These are phyloP conservation scores for Odocoileus hemionus DNA, from an alignment of 2,113 vertebrate species.

Conservation along the genomic window DNA sequence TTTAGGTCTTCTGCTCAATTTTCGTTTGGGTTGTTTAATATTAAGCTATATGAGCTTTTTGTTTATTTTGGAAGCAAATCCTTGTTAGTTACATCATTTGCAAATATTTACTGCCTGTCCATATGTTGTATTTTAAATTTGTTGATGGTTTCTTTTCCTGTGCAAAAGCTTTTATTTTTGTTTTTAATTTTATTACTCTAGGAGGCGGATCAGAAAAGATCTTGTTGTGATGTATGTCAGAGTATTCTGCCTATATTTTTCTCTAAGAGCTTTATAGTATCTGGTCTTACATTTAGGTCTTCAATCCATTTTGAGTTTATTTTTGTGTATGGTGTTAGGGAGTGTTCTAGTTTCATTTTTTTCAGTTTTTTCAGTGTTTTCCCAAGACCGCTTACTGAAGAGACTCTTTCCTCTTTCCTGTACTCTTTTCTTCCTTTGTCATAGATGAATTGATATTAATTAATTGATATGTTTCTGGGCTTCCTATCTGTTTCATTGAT, in stretches of 20 bases:
- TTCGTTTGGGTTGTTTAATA: background rate
- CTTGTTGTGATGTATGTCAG: background rate
- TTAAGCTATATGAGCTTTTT: background rate
- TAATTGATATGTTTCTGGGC: background rate
- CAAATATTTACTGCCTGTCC: background rate
- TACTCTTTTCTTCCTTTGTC: background rate
- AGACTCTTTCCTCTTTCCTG: background rate
- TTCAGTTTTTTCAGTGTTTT: background rate
- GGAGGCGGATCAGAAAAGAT: background rate
- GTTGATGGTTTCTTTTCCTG: background rate
- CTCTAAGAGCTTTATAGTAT: background rate
- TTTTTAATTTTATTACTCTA: background rate
- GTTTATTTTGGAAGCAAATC: background rate
- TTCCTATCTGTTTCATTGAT: background rate
- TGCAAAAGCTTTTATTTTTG: background rate
- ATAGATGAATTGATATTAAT: background rate
- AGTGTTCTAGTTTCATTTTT: background rate
- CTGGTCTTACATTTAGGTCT: background rate
- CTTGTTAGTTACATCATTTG: background rate
- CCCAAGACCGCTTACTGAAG: background rate
- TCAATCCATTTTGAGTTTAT: background rate
- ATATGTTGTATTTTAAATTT: background rate
- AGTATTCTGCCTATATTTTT: background rate
- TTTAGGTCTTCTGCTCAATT: background rate
- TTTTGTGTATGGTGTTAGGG: background rate